Percentiles rank a stretch among this genome's conserved stretches.
Conservation (phyloP, 2,888 invertebrate species). For the Tholera decimalis region DNA sequence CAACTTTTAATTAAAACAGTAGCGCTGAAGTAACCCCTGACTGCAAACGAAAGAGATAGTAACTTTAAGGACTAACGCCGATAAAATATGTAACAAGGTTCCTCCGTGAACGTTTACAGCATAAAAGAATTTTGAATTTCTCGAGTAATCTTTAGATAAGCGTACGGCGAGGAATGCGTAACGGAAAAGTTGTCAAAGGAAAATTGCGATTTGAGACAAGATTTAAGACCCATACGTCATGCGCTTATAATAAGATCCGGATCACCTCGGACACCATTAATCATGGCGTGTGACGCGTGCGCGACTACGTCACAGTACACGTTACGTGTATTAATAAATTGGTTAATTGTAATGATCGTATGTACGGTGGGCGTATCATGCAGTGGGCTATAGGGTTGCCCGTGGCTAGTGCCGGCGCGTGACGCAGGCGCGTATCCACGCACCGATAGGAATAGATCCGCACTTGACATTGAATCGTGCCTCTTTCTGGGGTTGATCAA, state of each 20-base stretch:
- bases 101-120: slow-evolving; percentile 26
- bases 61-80: slow-evolving; percentile 26
- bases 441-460: slow-evolving; percentile 74
- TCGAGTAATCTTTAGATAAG: slow-evolving; percentile 27
- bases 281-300: slow-evolving; percentile 64
- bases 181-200: slow-evolving; percentile 63
- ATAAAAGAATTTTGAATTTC: slow-evolving; percentile 47
- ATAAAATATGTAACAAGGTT: slow-evolving; percentile 43
- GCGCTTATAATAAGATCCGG: slow-evolving; percentile 64
- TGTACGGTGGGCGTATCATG: slow-evolving; percentile 58
- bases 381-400: slow-evolving; percentile 65
- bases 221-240: slow-evolving; percentile 64
- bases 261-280: slow-evolving; percentile 61
- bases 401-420: slow-evolving; percentile 63
- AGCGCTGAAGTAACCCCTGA: slow-evolving; percentile 8
- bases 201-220: slow-evolving; percentile 65
- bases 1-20: slow-evolving; percentile 36
- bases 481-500: slow-evolving; percentile 73
- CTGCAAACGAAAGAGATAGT: slow-evolving; percentile 26
- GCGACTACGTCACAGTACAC: slow-evolving; percentile 54
- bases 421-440: slow-evolving; percentile 66
- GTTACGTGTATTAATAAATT: slow-evolving; percentile 60
- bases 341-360: slow-evolving; percentile 55
- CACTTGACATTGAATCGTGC: slow-evolving; percentile 78
- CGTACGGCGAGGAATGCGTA: slow-evolving; percentile 43